Evolutionary conservation across 2,888 invertebrate genomes (phyloP).

Genomic region (Synanthedon myopaeformis): DNA sequence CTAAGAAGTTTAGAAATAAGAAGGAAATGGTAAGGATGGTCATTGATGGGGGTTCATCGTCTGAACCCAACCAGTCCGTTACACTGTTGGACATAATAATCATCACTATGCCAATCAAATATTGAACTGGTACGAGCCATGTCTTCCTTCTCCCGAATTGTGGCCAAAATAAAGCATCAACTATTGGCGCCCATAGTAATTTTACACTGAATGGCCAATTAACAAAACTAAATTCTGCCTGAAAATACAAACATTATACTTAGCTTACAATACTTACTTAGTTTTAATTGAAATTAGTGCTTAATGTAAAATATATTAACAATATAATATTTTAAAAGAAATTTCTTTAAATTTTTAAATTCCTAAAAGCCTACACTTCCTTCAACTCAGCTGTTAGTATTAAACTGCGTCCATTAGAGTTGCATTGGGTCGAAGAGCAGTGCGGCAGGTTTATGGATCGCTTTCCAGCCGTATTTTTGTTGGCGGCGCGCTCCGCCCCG

Average conservation of each 20-base stretch:
- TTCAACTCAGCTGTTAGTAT: too few species aligned
- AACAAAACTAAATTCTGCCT: conserved; percentile 93
- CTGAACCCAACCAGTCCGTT: conserved; percentile 81
- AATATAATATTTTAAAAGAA: background rate
- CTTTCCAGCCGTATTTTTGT: too few species aligned
- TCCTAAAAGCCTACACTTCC: too few species aligned
- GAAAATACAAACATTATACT: conserved; percentile 25
- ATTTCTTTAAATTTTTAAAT: too few species aligned
- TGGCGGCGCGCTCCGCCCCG: too few species aligned
- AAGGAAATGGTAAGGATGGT: conserved; percentile 86
- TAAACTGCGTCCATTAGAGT: too few species aligned
- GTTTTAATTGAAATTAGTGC: background rate
- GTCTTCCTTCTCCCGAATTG: conserved; percentile 94
- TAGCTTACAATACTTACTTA: background rate
- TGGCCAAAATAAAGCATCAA: conserved; percentile 89
- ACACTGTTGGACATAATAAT: conserved; percentile 82
- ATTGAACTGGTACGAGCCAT: conserved; percentile 95
- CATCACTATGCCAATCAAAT: conserved; percentile 91
- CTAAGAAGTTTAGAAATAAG: conserved; percentile 92
- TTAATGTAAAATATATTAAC: background rate
- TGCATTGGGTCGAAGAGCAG: too few species aligned
- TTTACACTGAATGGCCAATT: conserved; percentile 95
- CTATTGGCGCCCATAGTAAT: conserved; percentile 97
- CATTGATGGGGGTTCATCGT: conserved; percentile 75
- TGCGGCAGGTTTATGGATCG: too few species aligned